phyloP scores from a whole-genome alignment of 2,888 invertebrate genomes.

The Cephalotes varians region DNA sequence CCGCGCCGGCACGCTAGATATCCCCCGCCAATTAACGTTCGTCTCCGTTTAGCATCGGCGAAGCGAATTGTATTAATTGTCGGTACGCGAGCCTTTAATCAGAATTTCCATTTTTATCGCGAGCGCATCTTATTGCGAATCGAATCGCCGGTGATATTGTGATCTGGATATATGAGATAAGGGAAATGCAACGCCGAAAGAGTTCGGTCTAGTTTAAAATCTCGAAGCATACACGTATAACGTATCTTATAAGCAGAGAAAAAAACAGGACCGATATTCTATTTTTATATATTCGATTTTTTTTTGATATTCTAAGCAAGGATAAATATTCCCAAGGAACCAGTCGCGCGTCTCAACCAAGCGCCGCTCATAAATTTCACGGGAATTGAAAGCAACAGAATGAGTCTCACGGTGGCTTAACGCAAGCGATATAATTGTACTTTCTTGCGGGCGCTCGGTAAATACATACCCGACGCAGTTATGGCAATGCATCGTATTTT shows the following conservation, averaged over 20 bases:
- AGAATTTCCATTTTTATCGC: not conserved
- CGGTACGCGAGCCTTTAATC: conserved; percentile 27
- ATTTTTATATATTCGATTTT: too few species aligned
- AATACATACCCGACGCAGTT: not conserved
- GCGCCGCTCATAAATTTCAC: conserved; percentile 63
- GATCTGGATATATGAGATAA: conserved; percentile 11
- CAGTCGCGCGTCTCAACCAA: conserved; percentile 38
- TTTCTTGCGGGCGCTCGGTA: conserved; percentile 58
- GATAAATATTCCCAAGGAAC: conserved; percentile 16
- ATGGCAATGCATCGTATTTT: conserved; percentile 8
- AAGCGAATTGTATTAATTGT: conserved; percentile 41
- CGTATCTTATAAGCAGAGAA: not conserved
- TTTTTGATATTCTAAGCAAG: conserved; percentile 41
- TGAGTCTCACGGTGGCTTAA: conserved; percentile 55
- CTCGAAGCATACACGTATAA: too few species aligned
- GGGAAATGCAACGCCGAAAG: not conserved
- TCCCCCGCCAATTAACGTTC: conserved; percentile 32
- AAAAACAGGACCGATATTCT: not conserved
- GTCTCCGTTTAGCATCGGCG: conserved; percentile 14
- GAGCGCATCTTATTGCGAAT: not conserved
- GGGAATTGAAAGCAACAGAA: conserved; percentile 62
- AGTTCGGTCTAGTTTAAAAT: not conserved
- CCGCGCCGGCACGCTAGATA: conserved; percentile 20
- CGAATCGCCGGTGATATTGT: conserved; percentile 1
- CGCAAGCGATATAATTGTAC: conserved; percentile 67